These are phyloP conservation scores for Scalopus aquaticus DNA, from an alignment of 2,113 vertebrate genomes.

Conservation along the genomic window DNA sequence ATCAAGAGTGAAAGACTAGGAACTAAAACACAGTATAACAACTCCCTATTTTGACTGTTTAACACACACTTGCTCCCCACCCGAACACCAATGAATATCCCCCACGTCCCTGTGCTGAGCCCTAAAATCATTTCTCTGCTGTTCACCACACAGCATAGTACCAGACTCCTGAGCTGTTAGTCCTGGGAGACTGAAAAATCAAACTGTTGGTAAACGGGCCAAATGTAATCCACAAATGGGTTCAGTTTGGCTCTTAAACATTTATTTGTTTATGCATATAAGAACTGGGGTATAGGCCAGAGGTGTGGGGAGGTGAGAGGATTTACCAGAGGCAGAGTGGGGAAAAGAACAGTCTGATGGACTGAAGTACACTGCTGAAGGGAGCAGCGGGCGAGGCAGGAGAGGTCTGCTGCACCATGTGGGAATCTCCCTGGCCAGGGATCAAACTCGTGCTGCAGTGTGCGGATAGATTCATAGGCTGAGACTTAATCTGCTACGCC, in stretches of 20 bases:
- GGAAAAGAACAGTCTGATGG: no score
- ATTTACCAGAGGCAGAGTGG: neutral
- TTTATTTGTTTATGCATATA: no score
- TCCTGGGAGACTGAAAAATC: neutral
- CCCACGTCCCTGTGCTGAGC: neutral
- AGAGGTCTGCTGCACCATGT: no score
- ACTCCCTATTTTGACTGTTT: neutral
- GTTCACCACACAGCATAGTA: neutral
- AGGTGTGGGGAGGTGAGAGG: neutral
- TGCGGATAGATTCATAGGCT: no score
- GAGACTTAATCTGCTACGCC: no score
- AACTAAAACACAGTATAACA: neutral
- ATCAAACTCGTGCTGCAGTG: no score
- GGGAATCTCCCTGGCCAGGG: no score
- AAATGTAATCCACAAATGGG: neutral
- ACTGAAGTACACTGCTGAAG: no score
- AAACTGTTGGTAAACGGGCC: neutral
- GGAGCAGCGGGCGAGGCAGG: no score
- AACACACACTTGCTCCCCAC: neutral
- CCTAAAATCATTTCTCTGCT: neutral
- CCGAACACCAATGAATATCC: neutral
- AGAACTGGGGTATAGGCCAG: no score
- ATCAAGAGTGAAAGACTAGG: neutral
- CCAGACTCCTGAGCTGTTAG: neutral
- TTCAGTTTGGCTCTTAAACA: no score